phyloP scores from a whole-genome alignment of 2,888 invertebrate species.

The Syritta pipiens region DNA sequence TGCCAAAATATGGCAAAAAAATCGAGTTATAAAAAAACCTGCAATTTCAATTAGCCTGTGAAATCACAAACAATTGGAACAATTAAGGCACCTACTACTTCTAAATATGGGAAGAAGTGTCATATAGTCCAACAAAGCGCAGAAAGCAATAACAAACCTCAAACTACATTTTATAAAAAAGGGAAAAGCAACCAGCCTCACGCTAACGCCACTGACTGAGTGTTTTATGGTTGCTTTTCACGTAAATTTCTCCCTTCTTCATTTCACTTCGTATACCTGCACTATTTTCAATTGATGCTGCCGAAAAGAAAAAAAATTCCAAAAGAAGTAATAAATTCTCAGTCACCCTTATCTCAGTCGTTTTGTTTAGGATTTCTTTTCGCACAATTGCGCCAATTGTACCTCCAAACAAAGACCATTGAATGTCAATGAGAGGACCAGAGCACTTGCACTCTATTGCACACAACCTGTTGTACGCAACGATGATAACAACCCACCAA shows the following conservation, averaged over 20 bases:
- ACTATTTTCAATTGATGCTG: background rate
- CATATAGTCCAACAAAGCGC: background rate
- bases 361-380: background rate
- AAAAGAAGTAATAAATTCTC: background rate
- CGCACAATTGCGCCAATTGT: background rate
- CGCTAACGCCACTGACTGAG: constrained; percentile 17
- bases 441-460: background rate
- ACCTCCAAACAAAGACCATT: background rate
- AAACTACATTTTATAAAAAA: background rate
- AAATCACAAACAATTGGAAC: too few relatives aligned
- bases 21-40: too few relatives aligned
- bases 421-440: too few relatives aligned
- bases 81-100: too few relatives aligned
- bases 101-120: too few relatives aligned
- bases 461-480: constrained; percentile 14
- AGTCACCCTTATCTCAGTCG: background rate
- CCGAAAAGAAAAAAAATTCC: background rate
- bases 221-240: background rate
- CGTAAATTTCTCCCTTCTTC: background rate
- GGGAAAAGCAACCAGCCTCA: constrained; percentile 3
- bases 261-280: background rate
- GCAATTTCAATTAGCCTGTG: too few relatives aligned
- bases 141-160: background rate
- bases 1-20: too few relatives aligned
- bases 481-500: constrained; percentile 2